A percentile compares a stretch with the other conserved stretches of the same genome.
Conservation (phyloP, 1,140 invertebrate genomes). For the Sitophilus oryzae region DNA sequence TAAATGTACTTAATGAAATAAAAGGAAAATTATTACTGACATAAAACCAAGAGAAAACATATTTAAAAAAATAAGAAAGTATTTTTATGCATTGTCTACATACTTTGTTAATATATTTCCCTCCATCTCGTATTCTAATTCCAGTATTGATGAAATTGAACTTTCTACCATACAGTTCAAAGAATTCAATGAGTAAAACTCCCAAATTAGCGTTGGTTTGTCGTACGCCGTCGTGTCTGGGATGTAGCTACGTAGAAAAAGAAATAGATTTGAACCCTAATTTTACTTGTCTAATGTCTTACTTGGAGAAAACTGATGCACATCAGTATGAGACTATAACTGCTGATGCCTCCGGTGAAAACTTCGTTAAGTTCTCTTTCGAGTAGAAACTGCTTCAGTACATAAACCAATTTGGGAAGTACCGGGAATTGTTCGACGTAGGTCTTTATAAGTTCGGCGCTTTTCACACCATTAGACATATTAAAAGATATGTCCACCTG, state of each 20-base stretch:
- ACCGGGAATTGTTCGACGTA: conserved; percentile 64
- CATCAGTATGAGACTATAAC: conserved; percentile 97
- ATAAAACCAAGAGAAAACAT: too few species aligned
- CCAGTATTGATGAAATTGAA: conserved; percentile 96
- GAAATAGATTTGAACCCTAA: background rate
- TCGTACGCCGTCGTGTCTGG: conserved; percentile 57
- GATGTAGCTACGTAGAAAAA: conserved; percentile 55
- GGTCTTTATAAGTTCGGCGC: conserved; percentile 89
- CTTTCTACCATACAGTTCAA: conserved; percentile 92
- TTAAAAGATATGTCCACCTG: conserved; percentile 96
- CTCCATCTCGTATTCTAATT: conserved; percentile 90
- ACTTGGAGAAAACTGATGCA: conserved; percentile 93
- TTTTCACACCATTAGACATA: conserved; percentile 92
- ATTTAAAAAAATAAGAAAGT: too few species aligned
- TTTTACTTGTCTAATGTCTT: conserved; percentile 39
- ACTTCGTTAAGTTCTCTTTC: conserved; percentile 98
- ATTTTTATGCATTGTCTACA: too few species aligned
- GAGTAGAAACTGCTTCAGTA: conserved; percentile 95
- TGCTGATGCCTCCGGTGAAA: conserved; percentile 97
- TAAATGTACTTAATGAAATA: too few species aligned
- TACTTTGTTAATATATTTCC: conserved; percentile 84
- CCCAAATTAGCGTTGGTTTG: conserved; percentile 72
- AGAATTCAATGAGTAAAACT: conserved; percentile 93
- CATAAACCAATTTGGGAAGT: conserved; percentile 88
- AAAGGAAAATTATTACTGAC: too few species aligned